These are phyloP conservation scores for Sorex maritimensis DNA, from an alignment of 2,797 vertebrate genomes.

Conservation along the genomic window DNA sequence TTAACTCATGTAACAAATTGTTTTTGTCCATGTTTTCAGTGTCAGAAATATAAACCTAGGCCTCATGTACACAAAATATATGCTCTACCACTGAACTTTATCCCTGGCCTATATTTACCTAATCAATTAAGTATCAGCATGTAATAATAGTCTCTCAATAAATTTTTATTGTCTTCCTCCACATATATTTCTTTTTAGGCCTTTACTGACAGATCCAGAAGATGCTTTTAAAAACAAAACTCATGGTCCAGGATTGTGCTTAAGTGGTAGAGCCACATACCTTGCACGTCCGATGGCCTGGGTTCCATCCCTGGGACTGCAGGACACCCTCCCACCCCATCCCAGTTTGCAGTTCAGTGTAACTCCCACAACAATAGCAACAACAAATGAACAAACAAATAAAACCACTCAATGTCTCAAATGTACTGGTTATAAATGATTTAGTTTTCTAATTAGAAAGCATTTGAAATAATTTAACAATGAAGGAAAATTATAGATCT, in stretches of 20 bases:
- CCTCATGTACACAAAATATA: no score
- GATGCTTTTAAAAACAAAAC: constrained; percentile 52
- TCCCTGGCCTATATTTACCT: not conserved
- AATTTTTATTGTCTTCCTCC: not conserved
- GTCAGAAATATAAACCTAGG: no score
- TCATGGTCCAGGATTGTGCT: not conserved
- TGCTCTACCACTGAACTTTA: no score
- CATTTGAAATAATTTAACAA: constrained; percentile 40
- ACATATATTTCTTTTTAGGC: not conserved
- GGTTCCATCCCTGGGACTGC: no score
- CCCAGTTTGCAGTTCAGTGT: no score
- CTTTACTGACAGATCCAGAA: constrained; percentile 19
- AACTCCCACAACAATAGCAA: no score
- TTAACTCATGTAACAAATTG: not conserved
- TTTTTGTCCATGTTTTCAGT: not conserved
- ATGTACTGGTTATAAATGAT: constrained; percentile 40
- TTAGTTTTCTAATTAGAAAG: constrained; percentile 29
- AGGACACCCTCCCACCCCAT: no score
- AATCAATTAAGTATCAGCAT: not conserved
- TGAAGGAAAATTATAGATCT: no score
- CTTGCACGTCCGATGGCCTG: no score
- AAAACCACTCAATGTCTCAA: not conserved
- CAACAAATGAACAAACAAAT: no score
- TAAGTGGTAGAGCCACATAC: no score
- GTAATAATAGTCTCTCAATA: constrained; percentile 23